Conservation (phyloP, 2,888 invertebrate genomes). For the Megastigmus dorsalis region DNA sequence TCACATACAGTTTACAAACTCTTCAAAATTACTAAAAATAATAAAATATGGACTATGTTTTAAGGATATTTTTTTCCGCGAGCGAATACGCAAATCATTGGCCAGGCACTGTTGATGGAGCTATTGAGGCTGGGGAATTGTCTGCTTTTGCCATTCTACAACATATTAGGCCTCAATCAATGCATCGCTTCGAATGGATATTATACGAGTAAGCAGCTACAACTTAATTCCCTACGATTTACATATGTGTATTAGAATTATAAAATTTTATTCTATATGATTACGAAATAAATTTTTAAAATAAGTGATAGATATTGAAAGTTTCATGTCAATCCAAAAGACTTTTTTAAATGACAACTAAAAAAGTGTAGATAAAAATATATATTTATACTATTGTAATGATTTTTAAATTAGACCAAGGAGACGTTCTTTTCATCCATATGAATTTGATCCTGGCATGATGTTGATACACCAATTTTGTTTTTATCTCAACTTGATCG, state of each 20-base stretch:
- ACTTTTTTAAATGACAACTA: no score
- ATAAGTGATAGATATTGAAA: no score
- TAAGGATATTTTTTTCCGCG: conserved; percentile 63
- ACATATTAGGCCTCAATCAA: conserved; percentile 62
- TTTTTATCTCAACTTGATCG: conserved; percentile 21
- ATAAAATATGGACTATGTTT: neutral
- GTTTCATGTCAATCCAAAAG: no score
- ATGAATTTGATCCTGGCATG: neutral
- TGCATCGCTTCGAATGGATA: conserved; percentile 69
- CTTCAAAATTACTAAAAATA: neutral
- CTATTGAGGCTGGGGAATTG: conserved; percentile 63
- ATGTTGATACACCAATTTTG: conserved; percentile 18
- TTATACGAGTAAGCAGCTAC: conserved; percentile 65
- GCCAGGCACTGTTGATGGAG: conserved; percentile 67
- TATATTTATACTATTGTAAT: no score
- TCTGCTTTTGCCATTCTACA: conserved; percentile 59
- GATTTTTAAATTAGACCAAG: neutral
- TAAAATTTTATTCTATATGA: neutral
- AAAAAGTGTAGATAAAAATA: no score
- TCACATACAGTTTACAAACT: neutral
- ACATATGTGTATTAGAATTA: neutral
- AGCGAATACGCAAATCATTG: conserved; percentile 65
- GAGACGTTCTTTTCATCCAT: neutral
- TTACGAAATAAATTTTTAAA: neutral
- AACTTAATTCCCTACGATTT: no score